phyloP scores from a whole-genome alignment of 2,888 invertebrate species.

The Aporophyla lueneburgensis region DNA sequence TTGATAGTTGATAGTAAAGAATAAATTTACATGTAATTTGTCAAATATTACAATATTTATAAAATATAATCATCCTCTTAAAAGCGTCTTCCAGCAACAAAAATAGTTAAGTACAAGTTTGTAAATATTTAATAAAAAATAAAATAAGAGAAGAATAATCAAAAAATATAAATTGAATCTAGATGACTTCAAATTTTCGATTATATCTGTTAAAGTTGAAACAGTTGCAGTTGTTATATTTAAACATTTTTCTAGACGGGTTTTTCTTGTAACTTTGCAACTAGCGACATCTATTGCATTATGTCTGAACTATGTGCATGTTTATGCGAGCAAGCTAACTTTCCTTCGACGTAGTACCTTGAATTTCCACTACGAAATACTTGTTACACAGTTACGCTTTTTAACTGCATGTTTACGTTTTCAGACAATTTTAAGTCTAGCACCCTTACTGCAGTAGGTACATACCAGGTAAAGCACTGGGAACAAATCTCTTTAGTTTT shows the following conservation, averaged over 20 bases:
- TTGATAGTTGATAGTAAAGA: neutral
- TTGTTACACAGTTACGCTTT: neutral
- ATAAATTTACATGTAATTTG: neutral
- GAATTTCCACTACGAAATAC: constrained; percentile 33
- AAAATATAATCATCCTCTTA: neutral
- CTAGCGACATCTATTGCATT: constrained; percentile 44
- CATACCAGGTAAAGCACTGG: no score
- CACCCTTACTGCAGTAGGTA: neutral
- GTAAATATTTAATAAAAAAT: neutral
- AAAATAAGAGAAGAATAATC: neutral
- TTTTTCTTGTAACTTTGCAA: neutral
- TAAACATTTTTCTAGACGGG: neutral
- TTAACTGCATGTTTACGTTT: neutral
- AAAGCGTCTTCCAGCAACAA: neutral
- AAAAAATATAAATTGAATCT: neutral
- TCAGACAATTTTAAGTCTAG: neutral
- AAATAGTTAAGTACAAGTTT: neutral
- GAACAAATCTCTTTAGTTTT: neutral
- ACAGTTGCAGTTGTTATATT: no score
- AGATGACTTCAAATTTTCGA: neutral
- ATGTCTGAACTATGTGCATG: constrained; percentile 19
- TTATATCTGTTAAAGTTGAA: neutral
- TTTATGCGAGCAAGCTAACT: constrained; percentile 14
- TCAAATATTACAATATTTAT: neutral
- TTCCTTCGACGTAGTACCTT: constrained; percentile 37